These are phyloP conservation scores for Clusia tigrina DNA, from an alignment of 2,888 invertebrate genomes.

Conservation along the genomic window DNA sequence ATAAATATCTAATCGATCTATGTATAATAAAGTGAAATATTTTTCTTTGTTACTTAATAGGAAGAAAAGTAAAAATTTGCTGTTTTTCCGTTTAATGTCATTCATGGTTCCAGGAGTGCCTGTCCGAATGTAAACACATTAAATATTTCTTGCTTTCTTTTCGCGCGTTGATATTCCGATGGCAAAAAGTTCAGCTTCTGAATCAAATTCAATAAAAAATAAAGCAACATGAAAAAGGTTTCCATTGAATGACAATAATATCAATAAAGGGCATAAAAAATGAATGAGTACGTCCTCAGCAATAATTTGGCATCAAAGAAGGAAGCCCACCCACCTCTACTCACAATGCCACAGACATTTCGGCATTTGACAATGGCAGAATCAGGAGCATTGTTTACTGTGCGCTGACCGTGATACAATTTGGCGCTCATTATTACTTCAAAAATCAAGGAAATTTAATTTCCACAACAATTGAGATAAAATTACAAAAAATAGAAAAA, in stretches of 20 bases:
- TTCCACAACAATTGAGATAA: neutral
- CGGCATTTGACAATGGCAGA: constrained; percentile 7
- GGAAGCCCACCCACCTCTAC: too few relatives aligned
- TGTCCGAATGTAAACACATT: too few relatives aligned
- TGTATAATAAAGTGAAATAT: too few relatives aligned
- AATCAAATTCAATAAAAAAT: neutral
- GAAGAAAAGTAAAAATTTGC: too few relatives aligned
- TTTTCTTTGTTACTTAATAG: too few relatives aligned
- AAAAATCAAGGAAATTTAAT: neutral
- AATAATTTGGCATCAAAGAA: too few relatives aligned
- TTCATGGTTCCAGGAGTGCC: too few relatives aligned
- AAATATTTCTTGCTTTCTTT: too few relatives aligned
- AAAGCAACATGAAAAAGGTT: neutral
- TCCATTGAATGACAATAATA: neutral
- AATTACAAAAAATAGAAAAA: neutral
- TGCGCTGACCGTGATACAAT: constrained; percentile 6
- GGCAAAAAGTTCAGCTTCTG: too few relatives aligned
- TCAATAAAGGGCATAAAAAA: constrained; percentile 6
- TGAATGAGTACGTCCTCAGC: neutral
- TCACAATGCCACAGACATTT: neutral
- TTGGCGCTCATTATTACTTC: neutral
- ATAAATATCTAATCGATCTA: too few relatives aligned
- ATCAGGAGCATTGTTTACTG: neutral
- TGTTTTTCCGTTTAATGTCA: too few relatives aligned
- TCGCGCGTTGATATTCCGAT: too few relatives aligned